phyloP scores from a whole-genome alignment of 2,888 invertebrate genomes.

The Rosalia funebris region DNA sequence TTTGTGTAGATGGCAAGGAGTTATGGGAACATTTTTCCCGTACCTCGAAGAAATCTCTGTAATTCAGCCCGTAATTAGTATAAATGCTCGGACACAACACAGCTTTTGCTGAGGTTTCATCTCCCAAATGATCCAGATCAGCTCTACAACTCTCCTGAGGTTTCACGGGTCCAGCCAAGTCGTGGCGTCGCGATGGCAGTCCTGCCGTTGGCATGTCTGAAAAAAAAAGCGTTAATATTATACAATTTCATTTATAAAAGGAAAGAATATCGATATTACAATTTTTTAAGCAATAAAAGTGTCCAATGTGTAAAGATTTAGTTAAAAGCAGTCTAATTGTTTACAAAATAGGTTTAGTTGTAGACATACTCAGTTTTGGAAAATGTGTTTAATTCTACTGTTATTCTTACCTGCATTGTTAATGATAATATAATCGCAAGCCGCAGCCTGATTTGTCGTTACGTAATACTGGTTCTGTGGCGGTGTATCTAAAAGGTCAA shows the following conservation, averaged over 20 bases:
- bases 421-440: conserved; percentile 54
- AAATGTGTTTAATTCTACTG: too few species aligned
- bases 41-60: conserved; percentile 62
- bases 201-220: conserved; percentile 54
- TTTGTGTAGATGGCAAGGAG: too few species aligned
- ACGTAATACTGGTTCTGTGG: conserved; percentile 52
- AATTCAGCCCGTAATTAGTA: conserved; percentile 61
- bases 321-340: too few species aligned
- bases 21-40: too few species aligned
- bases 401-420: conserved; percentile 57
- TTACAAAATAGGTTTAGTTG: too few species aligned
- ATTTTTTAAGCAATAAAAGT: too few species aligned
- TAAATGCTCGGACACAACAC: conserved; percentile 64
- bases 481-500: conserved; percentile 51
- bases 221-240: too few species aligned
- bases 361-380: too few species aligned
- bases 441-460: conserved; percentile 53
- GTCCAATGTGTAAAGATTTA: too few species aligned
- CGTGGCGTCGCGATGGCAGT: conserved; percentile 52
- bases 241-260: too few species aligned
- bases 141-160: conserved; percentile 52
- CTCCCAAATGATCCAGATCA: conserved; percentile 55
- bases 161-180: conserved; percentile 48
- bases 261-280: too few species aligned
- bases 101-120: conserved; percentile 57